Base-by-base conservation (phyloP, 2,797 vertebrate genomes). In the Gadopsis bispinosus region DNA sequence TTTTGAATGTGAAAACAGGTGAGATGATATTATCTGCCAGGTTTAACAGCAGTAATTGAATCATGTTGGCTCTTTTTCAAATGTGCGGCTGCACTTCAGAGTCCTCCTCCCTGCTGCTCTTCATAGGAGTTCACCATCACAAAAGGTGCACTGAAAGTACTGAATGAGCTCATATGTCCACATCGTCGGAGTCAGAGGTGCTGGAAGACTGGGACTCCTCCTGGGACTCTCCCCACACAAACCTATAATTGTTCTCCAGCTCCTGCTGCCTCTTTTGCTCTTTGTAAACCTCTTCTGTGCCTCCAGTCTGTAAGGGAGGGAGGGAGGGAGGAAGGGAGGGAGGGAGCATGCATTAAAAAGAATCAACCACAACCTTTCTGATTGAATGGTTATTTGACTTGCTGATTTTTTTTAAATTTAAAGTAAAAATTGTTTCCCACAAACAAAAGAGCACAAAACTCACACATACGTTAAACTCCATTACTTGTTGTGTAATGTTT, bases 211-310 rank as follows among this genome's bases (percentile, higher is more conserved):
- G 92, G 11, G 89, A 87, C 37, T 96, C 95, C 55, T 96, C 95
- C 74, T 94, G 93, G 33, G 94, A 91, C 70, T 96, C 94, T 88
- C 94, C 94, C 97, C 97, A 98, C 68, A 98, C 97, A 79, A 97
- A 96, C 82, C 94, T 96, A 75, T 98, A 98, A 81, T 98, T 98
- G 93, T 96, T 96, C 83, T 98, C 97, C 84, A 98, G 85, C 53
- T 98, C 96, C 63, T 96, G 96, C 73, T 97, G 97, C 67, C 97
- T 93, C 71, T 96, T 96, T 75, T 96, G 96, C 72, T 98, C 97
- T 79, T 96, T 97, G 88, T 97, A 96, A 11, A 97, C 96, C 80
- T 98, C 97, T 75, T 98, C 97, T 5, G 96, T 96, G 61, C 97
- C 97, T 69, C 97, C 97, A 11, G 97, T 96, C 97, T 98, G 81